These are phyloP conservation scores for Oscheius sp. DNA, from an alignment of 1,140 invertebrate species.

Conservation along the genomic window DNA sequence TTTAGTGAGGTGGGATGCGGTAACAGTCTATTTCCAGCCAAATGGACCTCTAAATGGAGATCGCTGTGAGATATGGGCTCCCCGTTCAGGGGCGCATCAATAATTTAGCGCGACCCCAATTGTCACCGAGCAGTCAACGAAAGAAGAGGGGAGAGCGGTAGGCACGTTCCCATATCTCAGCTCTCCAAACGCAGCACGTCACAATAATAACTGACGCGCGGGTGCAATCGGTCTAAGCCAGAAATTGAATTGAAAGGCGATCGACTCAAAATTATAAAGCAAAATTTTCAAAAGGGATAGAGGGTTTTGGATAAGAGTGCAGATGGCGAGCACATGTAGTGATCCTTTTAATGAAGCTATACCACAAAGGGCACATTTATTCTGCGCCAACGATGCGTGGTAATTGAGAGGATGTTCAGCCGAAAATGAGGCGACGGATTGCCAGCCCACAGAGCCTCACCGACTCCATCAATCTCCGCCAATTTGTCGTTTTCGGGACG, in stretches of 20 bases:
- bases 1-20: too few relatives aligned
- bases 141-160: neutral
- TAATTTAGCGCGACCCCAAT: neutral
- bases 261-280: neutral
- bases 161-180: neutral
- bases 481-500: too few relatives aligned
- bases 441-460: neutral
- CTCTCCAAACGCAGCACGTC: neutral
- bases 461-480: too few relatives aligned
- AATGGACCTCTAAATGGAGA: too few relatives aligned
- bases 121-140: neutral
- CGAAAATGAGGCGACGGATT: neutral
- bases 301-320: too few relatives aligned
- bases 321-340: too few relatives aligned
- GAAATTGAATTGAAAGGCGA: neutral
- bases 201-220: neutral
- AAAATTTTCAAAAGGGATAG: neutral
- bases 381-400: neutral
- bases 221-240: neutral
- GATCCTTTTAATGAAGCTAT: neutral
- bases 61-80: neutral
- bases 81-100: neutral
- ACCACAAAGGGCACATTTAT: neutral
- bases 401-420: slow-evolving; percentile 8
- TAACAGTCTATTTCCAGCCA: too few relatives aligned